Conservation (phyloP, 2,797 vertebrate genomes). For the Perodicticus potto region DNA sequence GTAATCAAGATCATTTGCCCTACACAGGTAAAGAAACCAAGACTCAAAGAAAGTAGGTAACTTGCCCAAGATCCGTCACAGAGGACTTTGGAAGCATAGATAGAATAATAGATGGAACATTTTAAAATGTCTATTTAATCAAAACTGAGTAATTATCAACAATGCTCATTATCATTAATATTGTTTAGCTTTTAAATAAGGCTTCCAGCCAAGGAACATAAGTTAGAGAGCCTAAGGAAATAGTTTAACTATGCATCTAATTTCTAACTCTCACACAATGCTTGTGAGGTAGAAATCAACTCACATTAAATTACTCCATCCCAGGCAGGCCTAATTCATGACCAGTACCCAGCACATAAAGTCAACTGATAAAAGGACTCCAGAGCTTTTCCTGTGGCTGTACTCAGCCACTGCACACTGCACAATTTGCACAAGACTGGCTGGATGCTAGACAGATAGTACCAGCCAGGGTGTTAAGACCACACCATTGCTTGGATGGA, state of each 20-base stretch:
- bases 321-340: neutral
- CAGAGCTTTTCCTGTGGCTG: neutral
- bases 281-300: constrained; percentile 55
- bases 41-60: constrained; percentile 3
- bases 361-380: neutral
- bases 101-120: constrained; percentile 54
- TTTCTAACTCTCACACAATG: constrained; percentile 26
- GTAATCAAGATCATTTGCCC: neutral
- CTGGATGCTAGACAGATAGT: neutral
- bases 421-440: constrained; percentile 5
- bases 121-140: constrained; percentile 67
- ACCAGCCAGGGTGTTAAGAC: neutral
- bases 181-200: constrained; percentile 59
- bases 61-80: constrained; percentile 18
- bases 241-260: constrained; percentile 33
- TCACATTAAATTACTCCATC: constrained; percentile 17
- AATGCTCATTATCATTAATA: constrained; percentile 58
- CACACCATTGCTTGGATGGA: neutral
- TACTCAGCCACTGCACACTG: neutral
- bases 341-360: neutral
- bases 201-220: constrained; percentile 37
- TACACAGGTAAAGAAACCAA: constrained; percentile 1
- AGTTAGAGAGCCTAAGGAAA: constrained; percentile 55
- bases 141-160: constrained; percentile 71
- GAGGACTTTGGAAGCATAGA: constrained; percentile 36